Conservation (phyloP, 2,797 vertebrate species). For the Hoplostethus atlanticus region DNA sequence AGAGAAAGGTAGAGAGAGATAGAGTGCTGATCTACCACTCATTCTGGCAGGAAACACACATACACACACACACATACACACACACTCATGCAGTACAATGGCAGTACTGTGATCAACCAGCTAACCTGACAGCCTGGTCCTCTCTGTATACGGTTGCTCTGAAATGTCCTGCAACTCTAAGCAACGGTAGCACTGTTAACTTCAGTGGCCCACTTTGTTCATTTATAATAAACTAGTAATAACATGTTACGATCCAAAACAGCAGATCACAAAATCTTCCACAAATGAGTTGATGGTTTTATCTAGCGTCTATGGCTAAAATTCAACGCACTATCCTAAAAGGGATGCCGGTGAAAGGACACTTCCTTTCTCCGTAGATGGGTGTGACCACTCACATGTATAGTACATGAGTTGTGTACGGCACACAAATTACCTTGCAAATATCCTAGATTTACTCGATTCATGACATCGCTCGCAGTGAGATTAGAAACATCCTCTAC, state of each 20-base stretch:
- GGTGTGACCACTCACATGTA: conserved; percentile 54
- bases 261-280: conserved; percentile 5
- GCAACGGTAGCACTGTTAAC: conserved; percentile 79
- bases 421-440: conserved; percentile 95
- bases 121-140: conserved; percentile 82
- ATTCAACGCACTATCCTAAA: conserved; percentile 34
- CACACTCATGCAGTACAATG: conserved; percentile 73
- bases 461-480: conserved; percentile 99
- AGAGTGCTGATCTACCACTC: conserved; percentile 56
- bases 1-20: conserved; percentile 14
- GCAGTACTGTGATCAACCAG: conserved; percentile 68
- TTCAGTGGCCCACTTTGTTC: conserved; percentile 35
- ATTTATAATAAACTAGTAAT: conserved; percentile 20
- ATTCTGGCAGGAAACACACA: conserved; percentile 38
- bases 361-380: conserved; percentile 61
- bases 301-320: conserved; percentile 21
- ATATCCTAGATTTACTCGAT: conserved; percentile 99
- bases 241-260: conserved; percentile 1
- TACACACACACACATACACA: conserved; percentile 32
- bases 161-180: conserved; percentile 85
- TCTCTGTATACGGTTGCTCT: conserved; percentile 77
- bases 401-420: conserved; percentile 52
- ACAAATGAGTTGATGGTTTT: not conserved
- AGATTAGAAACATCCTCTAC: conserved; percentile 99
- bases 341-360: conserved; percentile 73